Percentiles rank a stretch among this genome's conserved stretches.
phyloP scores from a whole-genome alignment of 1,140 invertebrate species.

The Platyura marginata region DNA sequence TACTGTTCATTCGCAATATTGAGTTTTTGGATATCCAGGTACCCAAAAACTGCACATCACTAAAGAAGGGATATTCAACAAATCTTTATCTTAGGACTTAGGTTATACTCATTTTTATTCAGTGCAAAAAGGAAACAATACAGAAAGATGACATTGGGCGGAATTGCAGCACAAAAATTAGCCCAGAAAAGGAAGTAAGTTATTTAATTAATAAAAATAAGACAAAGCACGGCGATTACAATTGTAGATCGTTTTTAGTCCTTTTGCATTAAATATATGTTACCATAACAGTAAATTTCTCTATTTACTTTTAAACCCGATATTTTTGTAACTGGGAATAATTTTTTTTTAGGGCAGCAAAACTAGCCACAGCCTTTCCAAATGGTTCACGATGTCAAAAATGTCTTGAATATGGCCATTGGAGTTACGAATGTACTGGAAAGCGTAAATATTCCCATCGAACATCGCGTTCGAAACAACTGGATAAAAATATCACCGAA shows the following conservation, averaged over 20 bases:
- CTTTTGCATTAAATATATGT: no score
- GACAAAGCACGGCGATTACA: slow-evolving; percentile 1
- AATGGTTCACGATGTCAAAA: slow-evolving; percentile 71
- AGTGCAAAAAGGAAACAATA: no score
- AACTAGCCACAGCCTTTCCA: slow-evolving; percentile 36
- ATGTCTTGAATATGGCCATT: slow-evolving; percentile 77
- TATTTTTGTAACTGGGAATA: not conserved
- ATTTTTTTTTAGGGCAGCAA: slow-evolving; percentile 26
- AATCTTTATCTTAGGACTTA: no score
- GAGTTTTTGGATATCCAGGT: no score
- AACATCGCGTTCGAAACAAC: slow-evolving; percentile 54
- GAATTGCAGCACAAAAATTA: slow-evolving; percentile 18
- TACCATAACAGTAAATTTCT: no score
- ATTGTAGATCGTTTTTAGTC: no score
- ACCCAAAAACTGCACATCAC: no score
- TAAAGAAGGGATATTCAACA: no score
- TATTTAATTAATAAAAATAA: not conserved
- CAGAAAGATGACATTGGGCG: slow-evolving; percentile 23
- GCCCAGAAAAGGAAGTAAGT: slow-evolving; percentile 18
- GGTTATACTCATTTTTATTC: no score
- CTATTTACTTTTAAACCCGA: no score
- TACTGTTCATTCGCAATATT: no score
- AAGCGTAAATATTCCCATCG: slow-evolving; percentile 74
- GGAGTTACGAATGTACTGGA: slow-evolving; percentile 84
- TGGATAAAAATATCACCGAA: slow-evolving; percentile 50